A percentile compares a stretch with the other conserved stretches of the same genome.
These are phyloP conservation scores for Scolopax rusticola DNA, from an alignment of 2,797 vertebrate species.

Conservation along the genomic window DNA sequence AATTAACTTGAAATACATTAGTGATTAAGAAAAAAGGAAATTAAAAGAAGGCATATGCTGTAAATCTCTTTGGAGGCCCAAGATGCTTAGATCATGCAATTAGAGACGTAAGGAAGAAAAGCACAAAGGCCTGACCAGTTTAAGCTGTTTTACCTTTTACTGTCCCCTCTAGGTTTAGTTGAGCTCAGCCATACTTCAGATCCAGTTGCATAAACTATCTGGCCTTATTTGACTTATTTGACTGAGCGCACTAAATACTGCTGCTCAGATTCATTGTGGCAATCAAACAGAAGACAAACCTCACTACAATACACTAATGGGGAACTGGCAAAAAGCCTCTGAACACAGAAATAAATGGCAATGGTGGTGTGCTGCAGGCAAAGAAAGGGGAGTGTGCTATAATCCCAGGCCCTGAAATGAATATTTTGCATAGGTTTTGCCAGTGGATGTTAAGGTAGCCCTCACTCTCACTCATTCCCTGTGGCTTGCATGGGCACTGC, in stretches of 20 bases:
- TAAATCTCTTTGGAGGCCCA: slow-evolving; percentile 36
- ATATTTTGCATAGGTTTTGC: background rate
- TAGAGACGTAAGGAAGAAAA: slow-evolving; percentile 10
- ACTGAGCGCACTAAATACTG: too few relatives aligned
- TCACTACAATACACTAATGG: background rate
- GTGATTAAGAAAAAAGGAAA: slow-evolving; percentile 23
- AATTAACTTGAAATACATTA: slow-evolving; percentile 28
- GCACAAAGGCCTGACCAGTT: background rate
- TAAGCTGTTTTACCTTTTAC: slow-evolving; percentile 42
- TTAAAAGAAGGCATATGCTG: background rate
- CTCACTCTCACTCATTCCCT: accelerated
- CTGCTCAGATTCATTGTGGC: background rate
- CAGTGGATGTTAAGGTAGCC: background rate
- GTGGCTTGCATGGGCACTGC: accelerated
- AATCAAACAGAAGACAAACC: slow-evolving; percentile 34
- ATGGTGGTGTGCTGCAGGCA: background rate
- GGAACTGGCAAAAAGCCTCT: slow-evolving; percentile 9
- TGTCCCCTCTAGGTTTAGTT: slow-evolving; percentile 2
- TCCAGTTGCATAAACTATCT: background rate
- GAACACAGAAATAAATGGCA: background rate
- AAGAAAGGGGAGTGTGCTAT: background rate
- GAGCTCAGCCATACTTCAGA: slow-evolving; percentile 1
- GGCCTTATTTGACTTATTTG: slow-evolving; percentile 56
- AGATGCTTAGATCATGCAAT: slow-evolving; percentile 49
- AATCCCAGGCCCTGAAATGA: too few relatives aligned